Percentiles rank a stretch among this genome's conserved stretches.
Evolutionary conservation across 2,797 vertebrate genomes (phyloP).

Genomic region (Labeo calbasu): DNA sequence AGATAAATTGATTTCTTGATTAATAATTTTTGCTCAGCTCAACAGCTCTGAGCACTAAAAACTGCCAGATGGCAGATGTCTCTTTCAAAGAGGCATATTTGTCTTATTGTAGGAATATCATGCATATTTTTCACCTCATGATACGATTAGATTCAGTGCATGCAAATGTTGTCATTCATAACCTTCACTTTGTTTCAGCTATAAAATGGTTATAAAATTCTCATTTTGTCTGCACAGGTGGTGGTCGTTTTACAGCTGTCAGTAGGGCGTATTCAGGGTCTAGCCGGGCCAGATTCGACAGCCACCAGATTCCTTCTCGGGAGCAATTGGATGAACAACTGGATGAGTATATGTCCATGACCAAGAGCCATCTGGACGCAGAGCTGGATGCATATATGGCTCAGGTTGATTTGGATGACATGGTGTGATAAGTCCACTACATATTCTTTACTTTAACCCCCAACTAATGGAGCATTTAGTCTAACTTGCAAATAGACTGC

Average conservation of each 20-base stretch:
- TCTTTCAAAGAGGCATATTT: not conserved
- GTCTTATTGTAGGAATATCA: not conserved
- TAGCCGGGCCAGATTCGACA: constrained; percentile 68
- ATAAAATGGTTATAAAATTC: not conserved
- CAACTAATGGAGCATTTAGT: constrained; percentile 3
- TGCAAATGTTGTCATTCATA: constrained; percentile 2
- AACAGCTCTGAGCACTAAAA: not conserved
- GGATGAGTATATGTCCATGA: constrained; percentile 88
- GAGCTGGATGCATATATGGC: constrained; percentile 92
- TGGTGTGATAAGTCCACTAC: constrained; percentile 69
- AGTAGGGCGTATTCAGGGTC: constrained; percentile 24
- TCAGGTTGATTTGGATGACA: constrained; percentile 77
- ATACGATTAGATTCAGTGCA: not conserved
- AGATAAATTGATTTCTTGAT: not conserved
- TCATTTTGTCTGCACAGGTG: not conserved
- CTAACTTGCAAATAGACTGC: constrained; percentile 2
- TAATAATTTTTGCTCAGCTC: not conserved
- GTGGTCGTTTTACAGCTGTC: not conserved
- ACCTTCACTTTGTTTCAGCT: not conserved
- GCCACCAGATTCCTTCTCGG: constrained; percentile 75
- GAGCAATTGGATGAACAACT: constrained; percentile 87
- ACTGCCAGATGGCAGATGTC: not conserved
- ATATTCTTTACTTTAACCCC: not conserved
- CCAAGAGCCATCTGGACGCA: constrained; percentile 85
- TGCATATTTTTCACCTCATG: not conserved